These are phyloP conservation scores for Pelobates cultripes DNA, from an alignment of 2,797 vertebrate genomes.

Conservation along the genomic window DNA sequence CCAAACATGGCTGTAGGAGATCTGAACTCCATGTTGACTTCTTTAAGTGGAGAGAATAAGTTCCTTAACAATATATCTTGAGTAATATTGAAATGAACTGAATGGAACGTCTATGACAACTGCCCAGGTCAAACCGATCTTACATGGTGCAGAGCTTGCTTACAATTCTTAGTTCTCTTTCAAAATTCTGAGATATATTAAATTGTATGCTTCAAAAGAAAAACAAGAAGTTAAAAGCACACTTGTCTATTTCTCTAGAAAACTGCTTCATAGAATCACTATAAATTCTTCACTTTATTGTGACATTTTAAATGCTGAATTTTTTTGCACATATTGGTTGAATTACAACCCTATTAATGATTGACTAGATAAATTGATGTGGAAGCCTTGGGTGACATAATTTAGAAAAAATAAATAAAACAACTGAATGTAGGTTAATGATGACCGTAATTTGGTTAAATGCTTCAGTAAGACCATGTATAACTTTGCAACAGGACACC, in stretches of 20 bases:
- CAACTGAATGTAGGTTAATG: too few relatives aligned
- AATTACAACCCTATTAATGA: not conserved
- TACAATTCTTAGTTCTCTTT: constrained; percentile 21
- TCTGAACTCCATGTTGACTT: constrained; percentile 94
- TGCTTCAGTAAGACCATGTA: too few relatives aligned
- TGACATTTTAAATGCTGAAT: constrained; percentile 16
- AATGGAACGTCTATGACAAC: constrained; percentile 41
- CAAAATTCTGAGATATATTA: constrained; percentile 10
- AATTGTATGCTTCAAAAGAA: constrained; percentile 11
- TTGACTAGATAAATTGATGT: not conserved
- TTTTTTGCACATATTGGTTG: constrained; percentile 35
- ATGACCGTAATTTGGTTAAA: too few relatives aligned
- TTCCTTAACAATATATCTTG: constrained; percentile 88
- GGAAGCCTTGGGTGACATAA: too few relatives aligned
- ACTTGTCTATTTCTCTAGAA: not conserved
- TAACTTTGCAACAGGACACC: too few relatives aligned
- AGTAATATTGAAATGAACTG: constrained; percentile 19
- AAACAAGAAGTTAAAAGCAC: constrained; percentile 27
- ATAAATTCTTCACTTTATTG: constrained; percentile 18
- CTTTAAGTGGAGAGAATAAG: constrained; percentile 93
- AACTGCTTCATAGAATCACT: constrained; percentile 10
- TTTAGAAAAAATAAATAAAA: too few relatives aligned
- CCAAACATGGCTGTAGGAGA: constrained; percentile 97
- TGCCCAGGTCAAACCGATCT: constrained; percentile 50
- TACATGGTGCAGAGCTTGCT: constrained; percentile 46